Conservation (phyloP, 2,888 invertebrate genomes). For the Deilephila elpenor region DNA sequence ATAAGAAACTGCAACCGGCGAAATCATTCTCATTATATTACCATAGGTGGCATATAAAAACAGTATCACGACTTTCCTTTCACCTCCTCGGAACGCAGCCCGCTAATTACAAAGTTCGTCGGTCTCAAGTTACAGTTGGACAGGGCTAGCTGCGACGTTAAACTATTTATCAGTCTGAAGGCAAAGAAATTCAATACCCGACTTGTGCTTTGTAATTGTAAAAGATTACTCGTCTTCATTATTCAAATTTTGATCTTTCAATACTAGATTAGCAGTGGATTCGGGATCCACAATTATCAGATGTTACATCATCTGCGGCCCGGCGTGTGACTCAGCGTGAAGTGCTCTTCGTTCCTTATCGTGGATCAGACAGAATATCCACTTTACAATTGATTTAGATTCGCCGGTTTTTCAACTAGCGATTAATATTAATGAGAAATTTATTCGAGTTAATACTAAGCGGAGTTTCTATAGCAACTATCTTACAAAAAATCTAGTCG, state of each 20-base stretch:
- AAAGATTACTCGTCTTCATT: conserved; percentile 1
- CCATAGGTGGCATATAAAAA: conserved; percentile 65
- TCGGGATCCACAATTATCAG: conserved; percentile 20
- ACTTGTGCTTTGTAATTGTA: not conserved
- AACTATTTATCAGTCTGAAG: conserved; percentile 14
- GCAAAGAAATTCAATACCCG: not conserved
- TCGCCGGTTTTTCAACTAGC: conserved; percentile 4
- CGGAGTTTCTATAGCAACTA: not conserved
- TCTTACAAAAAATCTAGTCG: not conserved
- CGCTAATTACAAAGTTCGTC: conserved; percentile 57
- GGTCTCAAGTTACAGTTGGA: conserved; percentile 57
- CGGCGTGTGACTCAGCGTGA: conserved; percentile 16
- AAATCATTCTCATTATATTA: conserved; percentile 73
- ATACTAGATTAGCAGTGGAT: conserved; percentile 19
- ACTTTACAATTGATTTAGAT: conserved; percentile 15
- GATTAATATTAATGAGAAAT: conserved; percentile 17
- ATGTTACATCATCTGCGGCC: conserved; percentile 23
- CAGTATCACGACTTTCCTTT: conserved; percentile 70
- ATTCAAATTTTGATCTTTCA: conserved; percentile 26
- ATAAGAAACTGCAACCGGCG: conserved; percentile 59
- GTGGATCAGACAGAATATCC: conserved; percentile 17
- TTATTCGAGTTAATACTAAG: not conserved
- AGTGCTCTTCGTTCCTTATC: conserved; percentile 14
- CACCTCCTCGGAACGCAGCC: conserved; percentile 65
- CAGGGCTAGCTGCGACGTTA: conserved; percentile 37